Evolutionary conservation across 1,140 invertebrate genomes (phyloP).

Genomic region (Microplitis demolitor): DNA sequence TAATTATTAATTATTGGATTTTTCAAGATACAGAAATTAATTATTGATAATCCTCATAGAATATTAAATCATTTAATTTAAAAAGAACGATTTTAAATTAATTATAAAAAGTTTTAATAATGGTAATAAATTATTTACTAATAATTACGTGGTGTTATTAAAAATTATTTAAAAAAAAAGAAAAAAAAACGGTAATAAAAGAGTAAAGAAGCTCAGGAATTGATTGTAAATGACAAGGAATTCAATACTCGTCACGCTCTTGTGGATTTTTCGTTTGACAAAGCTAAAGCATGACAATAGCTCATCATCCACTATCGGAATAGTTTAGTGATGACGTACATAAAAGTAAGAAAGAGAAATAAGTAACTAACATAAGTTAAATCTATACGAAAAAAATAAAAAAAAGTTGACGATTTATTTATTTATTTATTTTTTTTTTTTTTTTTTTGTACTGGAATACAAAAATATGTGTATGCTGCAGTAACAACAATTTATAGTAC

Average conservation of each 20-base stretch:
- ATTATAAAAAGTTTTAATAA: too few relatives aligned
- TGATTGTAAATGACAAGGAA: conserved; percentile 38
- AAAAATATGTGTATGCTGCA: too few relatives aligned
- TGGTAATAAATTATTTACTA: neutral
- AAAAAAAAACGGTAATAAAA: conserved; percentile 3
- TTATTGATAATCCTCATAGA: too few relatives aligned
- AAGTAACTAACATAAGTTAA: neutral
- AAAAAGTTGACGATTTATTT: neutral
- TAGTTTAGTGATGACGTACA: neutral
- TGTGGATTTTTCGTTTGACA: conserved; percentile 35
- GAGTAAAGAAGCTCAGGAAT: conserved; percentile 26
- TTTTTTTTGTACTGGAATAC: too few relatives aligned
- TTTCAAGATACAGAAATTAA: too few relatives aligned
- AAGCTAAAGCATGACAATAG: conserved; percentile 41
- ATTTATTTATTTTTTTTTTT: too few relatives aligned
- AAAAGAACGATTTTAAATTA: too few relatives aligned
- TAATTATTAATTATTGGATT: too few relatives aligned
- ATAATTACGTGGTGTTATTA: neutral
- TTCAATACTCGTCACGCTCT: conserved; percentile 37
- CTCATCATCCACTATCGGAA: conserved; percentile 31
- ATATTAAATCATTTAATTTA: too few relatives aligned
- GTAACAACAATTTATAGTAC: too few relatives aligned
- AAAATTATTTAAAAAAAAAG: neutral
- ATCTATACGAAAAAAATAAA: neutral
- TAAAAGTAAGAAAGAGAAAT: conserved; percentile 1